A percentile compares a stretch with the other conserved stretches of the same genome.
phyloP scores from a whole-genome alignment of 2,888 invertebrate species.

The Argyresthia albistria region DNA sequence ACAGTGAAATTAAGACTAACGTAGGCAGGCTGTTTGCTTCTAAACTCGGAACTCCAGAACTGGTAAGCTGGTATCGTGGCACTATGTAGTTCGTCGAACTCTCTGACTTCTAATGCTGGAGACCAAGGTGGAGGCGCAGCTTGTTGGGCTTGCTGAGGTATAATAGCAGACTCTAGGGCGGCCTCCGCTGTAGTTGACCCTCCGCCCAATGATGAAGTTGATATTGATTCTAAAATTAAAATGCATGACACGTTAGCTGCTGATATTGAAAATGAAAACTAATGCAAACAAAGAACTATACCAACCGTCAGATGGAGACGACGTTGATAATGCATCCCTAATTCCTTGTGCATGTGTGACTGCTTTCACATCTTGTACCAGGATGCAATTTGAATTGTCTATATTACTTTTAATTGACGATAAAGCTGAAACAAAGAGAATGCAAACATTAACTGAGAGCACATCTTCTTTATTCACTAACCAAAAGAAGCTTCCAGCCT shows the following conservation, averaged over 20 bases:
- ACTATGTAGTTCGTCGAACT: constrained; percentile 87
- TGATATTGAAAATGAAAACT: too few species aligned
- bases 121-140: constrained; percentile 85
- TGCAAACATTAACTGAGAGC: background rate
- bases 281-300: constrained; percentile 5
- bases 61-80: constrained; percentile 91
- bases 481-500: too few species aligned
- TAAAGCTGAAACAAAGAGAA: constrained; percentile 79
- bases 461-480: too few species aligned
- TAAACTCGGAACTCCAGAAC: constrained; percentile 94
- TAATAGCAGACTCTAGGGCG: constrained; percentile 68
- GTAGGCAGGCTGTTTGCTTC: constrained; percentile 91
- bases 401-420: constrained; percentile 91
- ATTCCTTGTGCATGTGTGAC: constrained; percentile 90
- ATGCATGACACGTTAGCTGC: background rate
- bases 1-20: constrained; percentile 91
- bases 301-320: constrained; percentile 62
- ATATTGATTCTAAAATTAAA: constrained; percentile 74
- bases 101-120: constrained; percentile 83
- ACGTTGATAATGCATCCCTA: constrained; percentile 77
- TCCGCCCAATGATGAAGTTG: constrained; percentile 58
- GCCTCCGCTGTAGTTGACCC: constrained; percentile 70
- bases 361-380: constrained; percentile 91
- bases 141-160: constrained; percentile 79
- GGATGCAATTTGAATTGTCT: constrained; percentile 90